Evolutionary conservation across 2,888 invertebrate genomes (phyloP).

Genomic region (Furcula furcula): DNA sequence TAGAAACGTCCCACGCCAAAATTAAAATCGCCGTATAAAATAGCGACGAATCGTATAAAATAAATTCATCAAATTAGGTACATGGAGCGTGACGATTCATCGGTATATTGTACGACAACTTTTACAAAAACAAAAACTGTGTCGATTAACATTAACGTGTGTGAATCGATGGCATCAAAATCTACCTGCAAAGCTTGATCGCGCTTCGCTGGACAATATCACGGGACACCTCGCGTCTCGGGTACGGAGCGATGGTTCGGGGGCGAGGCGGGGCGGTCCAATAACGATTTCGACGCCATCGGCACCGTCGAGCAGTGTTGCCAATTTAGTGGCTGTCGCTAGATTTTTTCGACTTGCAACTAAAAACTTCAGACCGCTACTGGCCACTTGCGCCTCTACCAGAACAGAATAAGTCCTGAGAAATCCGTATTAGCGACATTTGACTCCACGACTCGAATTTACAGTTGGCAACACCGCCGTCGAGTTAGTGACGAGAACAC

Average conservation of each 20-base stretch:
- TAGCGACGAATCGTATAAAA: not conserved
- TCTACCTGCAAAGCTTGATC: constrained; percentile 22
- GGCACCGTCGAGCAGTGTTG: no score
- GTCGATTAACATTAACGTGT: constrained; percentile 43
- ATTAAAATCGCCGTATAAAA: not conserved
- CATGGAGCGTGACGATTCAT: constrained; percentile 5
- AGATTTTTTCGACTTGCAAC: no score
- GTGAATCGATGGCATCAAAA: constrained; percentile 40
- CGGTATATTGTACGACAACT: constrained; percentile 38
- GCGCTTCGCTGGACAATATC: no score
- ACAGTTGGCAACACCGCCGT: no score
- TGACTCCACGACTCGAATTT: no score
- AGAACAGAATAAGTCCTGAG: no score
- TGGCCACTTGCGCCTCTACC: no score
- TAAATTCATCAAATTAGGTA: not conserved
- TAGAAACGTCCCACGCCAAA: constrained; percentile 7
- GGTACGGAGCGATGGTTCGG: no score
- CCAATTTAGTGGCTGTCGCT: no score
- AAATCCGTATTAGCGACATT: no score
- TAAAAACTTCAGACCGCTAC: no score
- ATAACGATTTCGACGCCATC: constrained; percentile 33
- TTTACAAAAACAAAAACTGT: constrained; percentile 50
- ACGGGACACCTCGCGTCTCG: no score
- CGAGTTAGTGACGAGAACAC: constrained; percentile 39
- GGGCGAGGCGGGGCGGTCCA: not conserved